Evolutionary conservation across 1,140 invertebrate genomes (phyloP), one percentile per base, ranked within the genome.

Genomic region (Tyrophagus putrescentiae): DNA sequence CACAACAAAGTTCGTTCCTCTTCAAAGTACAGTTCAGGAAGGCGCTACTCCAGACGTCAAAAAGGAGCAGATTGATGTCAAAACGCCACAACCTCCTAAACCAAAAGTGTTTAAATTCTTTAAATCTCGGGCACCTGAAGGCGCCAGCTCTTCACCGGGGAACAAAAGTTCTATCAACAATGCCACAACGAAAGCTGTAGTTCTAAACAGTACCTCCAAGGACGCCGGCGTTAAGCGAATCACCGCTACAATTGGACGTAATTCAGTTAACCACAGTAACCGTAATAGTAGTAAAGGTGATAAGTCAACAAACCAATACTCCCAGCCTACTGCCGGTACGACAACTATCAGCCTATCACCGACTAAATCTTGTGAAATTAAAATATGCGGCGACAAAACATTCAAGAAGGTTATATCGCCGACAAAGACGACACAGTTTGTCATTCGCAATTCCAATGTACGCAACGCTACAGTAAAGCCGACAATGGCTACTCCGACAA

Each of bases 351-450:
- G 25, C 32, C 13, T n/a, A 57, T 39, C 3, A 25, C 56, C 36
- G 56, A 57, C 13, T 23, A 57, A 57, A 57, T 57, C 56, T n/a
- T 41, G 56, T 57, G 56, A 57, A 39, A 57, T 57, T n/a, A 44
- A 41, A 21, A 41, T 39, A 2, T 39, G 36, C 18, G 25, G 18
- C 27, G 56, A 57, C 31, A 41, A 57, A 21, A 57, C 32, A 39
- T 41, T 39, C 11, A 41, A 57, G 25, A 57, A 57, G 28, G 7
- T 41, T 21, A 57, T 39, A 13, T 34, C 56, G 28, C 36, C 32
- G 18, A 34, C 42, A 56, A 57, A 39, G 13, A 39, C 16, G 16
- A 41, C 32, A 5, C 7, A 57, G 28, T 34, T 39, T 41, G 18
- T 54, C n/a, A 57, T 39, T 11, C 32, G 56, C 16, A 57, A 57